Percentiles rank a stretch among this genome's conserved stretches.
Conservation (phyloP, 92 coral and sea anemone genomes). For the Chrysogorgia sp. region DNA sequence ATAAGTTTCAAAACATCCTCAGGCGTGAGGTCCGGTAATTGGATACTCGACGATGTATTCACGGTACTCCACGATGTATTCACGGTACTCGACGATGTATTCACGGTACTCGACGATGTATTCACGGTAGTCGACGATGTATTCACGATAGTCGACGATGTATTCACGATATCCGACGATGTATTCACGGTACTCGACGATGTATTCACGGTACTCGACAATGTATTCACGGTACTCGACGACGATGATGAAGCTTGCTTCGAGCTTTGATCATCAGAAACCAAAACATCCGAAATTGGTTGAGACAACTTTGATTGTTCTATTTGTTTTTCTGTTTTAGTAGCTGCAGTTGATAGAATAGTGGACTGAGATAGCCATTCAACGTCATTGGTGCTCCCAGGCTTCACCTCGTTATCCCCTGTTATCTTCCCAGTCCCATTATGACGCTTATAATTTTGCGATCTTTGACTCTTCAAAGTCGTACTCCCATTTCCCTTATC, state of each 20-base stretch:
- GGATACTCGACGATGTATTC: background rate
- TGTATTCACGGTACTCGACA: background rate
- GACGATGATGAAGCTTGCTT: background rate
- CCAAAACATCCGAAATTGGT: background rate
- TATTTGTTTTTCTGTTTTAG: background rate
- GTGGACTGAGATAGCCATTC: background rate
- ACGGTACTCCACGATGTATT: slow-evolving; percentile 21
- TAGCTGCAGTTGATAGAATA: background rate
- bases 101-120: slow-evolving; percentile 25
- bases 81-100: background rate
- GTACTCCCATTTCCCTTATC: background rate
- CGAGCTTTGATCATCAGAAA: background rate
- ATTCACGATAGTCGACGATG: slow-evolving; percentile 15
- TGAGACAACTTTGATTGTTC: background rate
- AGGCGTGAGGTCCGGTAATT: slow-evolving; percentile 7
- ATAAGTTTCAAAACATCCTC: slow-evolving; percentile 34
- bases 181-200: slow-evolving; percentile 19
- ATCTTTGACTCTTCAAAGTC: background rate
- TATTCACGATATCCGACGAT: background rate
- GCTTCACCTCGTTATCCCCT: background rate
- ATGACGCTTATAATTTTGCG: background rate
- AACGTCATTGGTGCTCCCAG: background rate
- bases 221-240: slow-evolving; percentile 12
- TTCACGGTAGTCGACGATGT: background rate
- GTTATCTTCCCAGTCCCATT: background rate